Base-by-base conservation (phyloP, 1,140 invertebrate genomes). In the Ctenoplectra terminalis region DNA sequence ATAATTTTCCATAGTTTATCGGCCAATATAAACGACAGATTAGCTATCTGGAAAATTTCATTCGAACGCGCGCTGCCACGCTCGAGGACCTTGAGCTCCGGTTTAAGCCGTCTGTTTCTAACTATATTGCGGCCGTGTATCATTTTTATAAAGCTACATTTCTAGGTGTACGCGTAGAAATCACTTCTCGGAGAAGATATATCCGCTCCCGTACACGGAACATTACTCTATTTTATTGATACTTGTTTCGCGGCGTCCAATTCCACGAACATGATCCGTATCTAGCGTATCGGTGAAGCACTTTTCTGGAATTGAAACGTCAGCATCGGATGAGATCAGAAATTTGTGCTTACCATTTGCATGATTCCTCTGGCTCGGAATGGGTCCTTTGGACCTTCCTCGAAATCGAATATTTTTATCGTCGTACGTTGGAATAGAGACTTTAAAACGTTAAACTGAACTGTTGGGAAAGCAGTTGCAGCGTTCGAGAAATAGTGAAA, bases 181-280 rank as follows among this genome's bases (percentile, higher is more conserved):
- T 75, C 73, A 31, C 46, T 50, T 34, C 34, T 37, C 15, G 29
- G 23, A n/a, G 34, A 37, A 17, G 5, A 64, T 64, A 46, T 29
- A 52, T 52, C 17, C n/a, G 9, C 48, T 4, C 17, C 37, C 20
- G 56, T 43, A 66, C 48, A 66, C 29, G 20, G 37, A 66, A 54
- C 48, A n/a, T 50, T 54, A 54, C 48, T 56, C 61, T 23, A 1
- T 64, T 76, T 76, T 76, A 76, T 66, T 40, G 61, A 48, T 37
- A 54, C 26, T 54, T 40, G 73, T 63, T 66, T 40, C 34, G 61
- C 37, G 37, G 48, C 6, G 60, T 54, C 29, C 63, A 43, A 76
- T 76, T 54, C 61, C 17, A 34, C 7, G 34, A 76, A 29, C 61
- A 37, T 26, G 31, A 34, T 52, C 73, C 60, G 34, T 64, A 72